phyloP scores from a whole-genome alignment of 2,888 invertebrate species.

The Nomada hirtipes region DNA sequence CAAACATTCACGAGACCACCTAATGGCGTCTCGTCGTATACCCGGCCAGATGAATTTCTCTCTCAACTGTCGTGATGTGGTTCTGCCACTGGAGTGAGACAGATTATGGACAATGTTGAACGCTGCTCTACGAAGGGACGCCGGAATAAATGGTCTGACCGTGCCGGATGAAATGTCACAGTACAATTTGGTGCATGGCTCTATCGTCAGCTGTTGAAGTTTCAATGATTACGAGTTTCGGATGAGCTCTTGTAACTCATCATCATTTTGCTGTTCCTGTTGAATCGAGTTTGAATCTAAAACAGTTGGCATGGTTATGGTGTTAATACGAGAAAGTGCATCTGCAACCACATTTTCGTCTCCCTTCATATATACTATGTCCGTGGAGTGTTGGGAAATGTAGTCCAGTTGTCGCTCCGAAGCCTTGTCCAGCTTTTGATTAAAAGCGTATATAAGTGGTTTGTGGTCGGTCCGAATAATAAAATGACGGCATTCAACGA shows the following conservation, averaged over 20 bases:
- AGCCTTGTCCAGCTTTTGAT: neutral
- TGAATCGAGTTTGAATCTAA: no score
- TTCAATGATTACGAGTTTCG: neutral
- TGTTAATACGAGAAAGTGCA: neutral
- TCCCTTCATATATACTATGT: neutral
- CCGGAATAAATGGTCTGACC: neutral
- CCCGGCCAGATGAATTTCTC: no score
- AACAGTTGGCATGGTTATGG: no score
- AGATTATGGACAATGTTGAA: neutral
- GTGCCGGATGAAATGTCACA: neutral
- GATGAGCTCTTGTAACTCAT: no score
- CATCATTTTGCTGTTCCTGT: no score
- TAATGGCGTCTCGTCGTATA: no score
- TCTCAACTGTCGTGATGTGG: neutral
- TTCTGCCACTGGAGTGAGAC: neutral
- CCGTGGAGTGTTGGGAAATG: neutral
- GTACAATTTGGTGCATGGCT: neutral
- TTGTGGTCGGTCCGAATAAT: neutral
- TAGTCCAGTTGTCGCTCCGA: neutral
- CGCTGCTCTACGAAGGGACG: neutral
- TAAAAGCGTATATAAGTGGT: neutral
- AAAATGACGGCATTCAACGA: neutral
- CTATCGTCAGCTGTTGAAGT: neutral
- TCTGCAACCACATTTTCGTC: neutral
- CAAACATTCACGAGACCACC: neutral